phyloP scores from a whole-genome alignment of 2,797 vertebrate genomes.

The Gephyroberyx darwinii region DNA sequence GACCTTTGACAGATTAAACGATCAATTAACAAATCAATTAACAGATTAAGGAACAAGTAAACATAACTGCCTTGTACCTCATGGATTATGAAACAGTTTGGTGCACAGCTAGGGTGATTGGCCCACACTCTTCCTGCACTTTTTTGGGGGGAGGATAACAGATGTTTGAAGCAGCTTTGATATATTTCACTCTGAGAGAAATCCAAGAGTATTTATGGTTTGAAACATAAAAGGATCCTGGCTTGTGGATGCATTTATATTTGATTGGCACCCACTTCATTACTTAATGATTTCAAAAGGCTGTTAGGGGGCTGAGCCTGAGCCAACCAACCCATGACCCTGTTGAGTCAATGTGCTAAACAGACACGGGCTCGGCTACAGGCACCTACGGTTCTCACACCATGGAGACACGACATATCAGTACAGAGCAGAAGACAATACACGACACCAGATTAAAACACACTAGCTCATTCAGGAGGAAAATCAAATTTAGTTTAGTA shows the following conservation, averaged over 20 bases:
- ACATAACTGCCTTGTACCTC: conserved; percentile 46
- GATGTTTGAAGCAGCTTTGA: conserved; percentile 78
- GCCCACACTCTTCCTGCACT: conserved; percentile 44
- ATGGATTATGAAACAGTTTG: conserved; percentile 54
- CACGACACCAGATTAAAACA: conserved; percentile 18
- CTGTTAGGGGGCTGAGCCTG: conserved; percentile 71
- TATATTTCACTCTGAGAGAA: conserved; percentile 73
- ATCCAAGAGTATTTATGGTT: conserved; percentile 75
- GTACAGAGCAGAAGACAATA: background rate
- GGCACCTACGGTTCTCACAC: conserved; percentile 50
- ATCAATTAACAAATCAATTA: conserved; percentile 59
- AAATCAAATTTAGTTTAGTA: background rate
- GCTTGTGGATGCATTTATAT: conserved; percentile 77
- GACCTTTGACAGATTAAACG: conserved; percentile 61
- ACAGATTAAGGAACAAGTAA: conserved; percentile 66
- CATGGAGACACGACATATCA: conserved; percentile 22
- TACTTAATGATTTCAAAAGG: conserved; percentile 82
- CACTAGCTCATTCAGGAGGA: background rate
- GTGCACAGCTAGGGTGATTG: conserved; percentile 46
- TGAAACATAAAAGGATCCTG: conserved; percentile 75
- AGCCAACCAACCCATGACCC: conserved; percentile 76
- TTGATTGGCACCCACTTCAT: conserved; percentile 81
- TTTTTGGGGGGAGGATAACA: conserved; percentile 59
- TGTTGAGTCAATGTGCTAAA: conserved; percentile 77
- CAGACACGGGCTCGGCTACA: conserved; percentile 58